Evolutionary conservation across 2,797 vertebrate species (phyloP), one percentile per base, ranked within the genome.

Genomic region (Clarias platycephalus): DNA sequence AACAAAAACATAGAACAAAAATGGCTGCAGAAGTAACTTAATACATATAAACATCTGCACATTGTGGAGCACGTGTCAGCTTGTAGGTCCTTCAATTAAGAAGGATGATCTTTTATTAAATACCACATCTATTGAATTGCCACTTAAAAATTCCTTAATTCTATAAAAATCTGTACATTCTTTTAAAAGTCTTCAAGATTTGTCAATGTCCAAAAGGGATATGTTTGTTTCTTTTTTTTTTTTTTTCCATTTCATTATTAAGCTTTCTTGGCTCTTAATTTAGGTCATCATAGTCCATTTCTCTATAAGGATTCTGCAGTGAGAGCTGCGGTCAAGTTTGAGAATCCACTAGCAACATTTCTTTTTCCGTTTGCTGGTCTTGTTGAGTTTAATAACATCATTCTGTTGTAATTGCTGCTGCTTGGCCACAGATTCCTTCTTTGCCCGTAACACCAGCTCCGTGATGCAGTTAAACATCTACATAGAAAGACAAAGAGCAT

Each of bases 381-480:
- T 97, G 89, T 93, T 96, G 93, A 99, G 96, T 95, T 97, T 98
- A 92, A 99, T 96, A 95, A 99, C 97, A 24, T 99, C 98, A 16
- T 98, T 98, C 95, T 98, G 97, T 94, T 98, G 97, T 86, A 98
- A 97, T 93, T 98, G 98, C 92, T 99, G 98, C 92, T 99, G 98
- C 89, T 98, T 98, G 58, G 97, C 97, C 70, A 98, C 82, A 88
- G 98, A 98, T 90, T 99, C 98, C 93, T 99, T 99, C 96, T 99
- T 99, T 85, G 97, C 97, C 93, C 96, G 95, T 85, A 99, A 96
- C 89, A 99, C 98, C 83, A 99, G 94, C 95, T 99, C 97, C 60
- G 98, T 99, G 95, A 99, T 99, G 94, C 97, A 98, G 94, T 98
- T 99, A 94, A 99, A 99, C 98, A 99, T 99, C 98, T 99, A 93